A percentile compares a stretch with the other conserved stretches of the same genome.
phyloP scores from a whole-genome alignment of 1,140 invertebrate species.

The Drosophila equinoxialis region DNA sequence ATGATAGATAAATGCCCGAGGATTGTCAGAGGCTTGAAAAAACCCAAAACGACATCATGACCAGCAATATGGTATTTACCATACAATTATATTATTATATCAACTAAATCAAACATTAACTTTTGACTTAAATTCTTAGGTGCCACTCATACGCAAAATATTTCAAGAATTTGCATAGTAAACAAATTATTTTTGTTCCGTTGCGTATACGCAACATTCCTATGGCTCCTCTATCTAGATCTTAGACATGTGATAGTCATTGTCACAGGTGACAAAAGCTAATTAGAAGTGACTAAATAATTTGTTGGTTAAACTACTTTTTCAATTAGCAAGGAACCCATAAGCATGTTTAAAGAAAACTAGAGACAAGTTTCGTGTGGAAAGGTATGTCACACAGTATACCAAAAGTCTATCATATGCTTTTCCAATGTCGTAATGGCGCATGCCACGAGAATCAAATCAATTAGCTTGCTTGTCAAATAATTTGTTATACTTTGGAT shows the following conservation, averaged over 20 bases:
- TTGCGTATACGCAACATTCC: constrained; percentile 14
- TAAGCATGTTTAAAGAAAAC: too few species aligned
- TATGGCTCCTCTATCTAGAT: not conserved
- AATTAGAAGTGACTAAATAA: too few species aligned
- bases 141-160: constrained; percentile 33
- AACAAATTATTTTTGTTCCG: not conserved
- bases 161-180: constrained; percentile 46
- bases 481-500: constrained; percentile 73
- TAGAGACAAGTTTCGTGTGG: too few species aligned
- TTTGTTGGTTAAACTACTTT: too few species aligned
- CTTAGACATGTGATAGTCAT: not conserved
- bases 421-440: constrained; percentile 17
- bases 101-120: constrained; percentile 28
- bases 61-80: constrained; percentile 30
- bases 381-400: not conserved
- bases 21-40: not conserved
- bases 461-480: constrained; percentile 75
- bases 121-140: constrained; percentile 32
- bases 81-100: constrained; percentile 4
- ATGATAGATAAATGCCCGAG: constrained; percentile 6
- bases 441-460: constrained; percentile 70
- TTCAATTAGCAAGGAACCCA: too few species aligned
- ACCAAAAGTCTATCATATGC: constrained; percentile 8
- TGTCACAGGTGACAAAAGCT: not conserved
- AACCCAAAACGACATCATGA: constrained; percentile 21